These are phyloP conservation scores for Phalacrocorax brasilianus DNA, from an alignment of 2,113 vertebrate genomes.

Conservation along the genomic window DNA sequence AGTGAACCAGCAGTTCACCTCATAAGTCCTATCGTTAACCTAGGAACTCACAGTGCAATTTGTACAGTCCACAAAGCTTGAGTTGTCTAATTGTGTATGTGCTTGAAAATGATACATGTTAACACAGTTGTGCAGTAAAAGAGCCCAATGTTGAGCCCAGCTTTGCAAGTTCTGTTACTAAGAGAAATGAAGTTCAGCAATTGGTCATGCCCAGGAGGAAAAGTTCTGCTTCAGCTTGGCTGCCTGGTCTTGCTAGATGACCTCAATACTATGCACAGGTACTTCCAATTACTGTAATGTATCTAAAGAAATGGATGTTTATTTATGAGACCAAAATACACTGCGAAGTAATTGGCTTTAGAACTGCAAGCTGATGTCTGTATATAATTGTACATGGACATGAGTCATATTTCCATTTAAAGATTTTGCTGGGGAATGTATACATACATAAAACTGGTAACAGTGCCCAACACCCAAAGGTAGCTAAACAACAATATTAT, in stretches of 20 bases:
- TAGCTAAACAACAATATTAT: neutral
- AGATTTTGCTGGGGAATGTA: neutral
- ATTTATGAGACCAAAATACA: neutral
- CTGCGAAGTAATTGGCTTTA: neutral
- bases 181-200: neutral
- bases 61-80: neutral
- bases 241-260: neutral
- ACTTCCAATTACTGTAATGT: neutral
- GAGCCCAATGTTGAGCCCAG: neutral
- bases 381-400: neutral
- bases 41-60: neutral
- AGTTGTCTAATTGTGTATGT: neutral
- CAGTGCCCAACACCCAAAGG: neutral
- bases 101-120: neutral
- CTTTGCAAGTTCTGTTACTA: no score
- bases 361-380: neutral
- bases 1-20: neutral
- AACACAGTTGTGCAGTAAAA: neutral
- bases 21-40: neutral
- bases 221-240: neutral
- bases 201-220: rapidly evolving
- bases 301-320: neutral
- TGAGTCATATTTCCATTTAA: neutral
- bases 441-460: neutral
- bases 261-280: neutral